A percentile compares a stretch with the other conserved stretches of the same genome.
phyloP scores from a whole-genome alignment of 2,888 invertebrate genomes.

The Phaonia tiefii region DNA sequence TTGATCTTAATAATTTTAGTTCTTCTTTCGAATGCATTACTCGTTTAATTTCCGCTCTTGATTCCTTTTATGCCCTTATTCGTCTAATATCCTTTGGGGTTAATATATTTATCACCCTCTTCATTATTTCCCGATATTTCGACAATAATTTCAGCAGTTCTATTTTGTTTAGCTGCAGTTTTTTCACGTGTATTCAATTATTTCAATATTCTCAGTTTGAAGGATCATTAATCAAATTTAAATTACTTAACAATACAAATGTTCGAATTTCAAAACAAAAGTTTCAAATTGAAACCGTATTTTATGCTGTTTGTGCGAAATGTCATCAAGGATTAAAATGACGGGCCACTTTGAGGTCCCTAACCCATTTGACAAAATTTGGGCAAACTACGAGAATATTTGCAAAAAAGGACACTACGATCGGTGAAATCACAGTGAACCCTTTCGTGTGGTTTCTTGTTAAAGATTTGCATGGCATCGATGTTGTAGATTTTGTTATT shows the following conservation, averaged over 20 bases:
- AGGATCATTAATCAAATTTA: conserved; percentile 77
- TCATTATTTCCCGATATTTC: too few species aligned
- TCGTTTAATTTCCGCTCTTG: too few species aligned
- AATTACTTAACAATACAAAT: conserved; percentile 72
- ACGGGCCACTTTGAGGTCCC: conserved; percentile 50
- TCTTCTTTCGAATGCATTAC: too few species aligned
- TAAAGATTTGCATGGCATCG: neutral
- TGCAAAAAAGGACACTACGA: conserved; percentile 18
- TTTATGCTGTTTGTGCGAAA: conserved; percentile 55
- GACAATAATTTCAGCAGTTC: neutral
- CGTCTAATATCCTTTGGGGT: too few species aligned
- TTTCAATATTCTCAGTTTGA: conserved; percentile 5
- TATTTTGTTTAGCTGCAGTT: too few species aligned
- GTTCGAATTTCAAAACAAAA: neutral
- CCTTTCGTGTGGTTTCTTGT: conserved; percentile 6
- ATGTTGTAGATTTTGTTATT: conserved; percentile 64
- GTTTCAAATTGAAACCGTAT: conserved; percentile 61
- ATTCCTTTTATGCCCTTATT: too few species aligned
- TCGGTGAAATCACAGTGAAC: conserved; percentile 9
- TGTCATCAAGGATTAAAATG: conserved; percentile 68
- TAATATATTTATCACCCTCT: too few species aligned
- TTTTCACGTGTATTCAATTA: neutral
- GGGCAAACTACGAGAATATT: conserved; percentile 30
- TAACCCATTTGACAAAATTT: conserved; percentile 61
- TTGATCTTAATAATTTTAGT: too few species aligned